A percentile compares a stretch with the other conserved stretches of the same genome.
Conservation (phyloP, 1,140 invertebrate species). For the Cydia amplana region DNA sequence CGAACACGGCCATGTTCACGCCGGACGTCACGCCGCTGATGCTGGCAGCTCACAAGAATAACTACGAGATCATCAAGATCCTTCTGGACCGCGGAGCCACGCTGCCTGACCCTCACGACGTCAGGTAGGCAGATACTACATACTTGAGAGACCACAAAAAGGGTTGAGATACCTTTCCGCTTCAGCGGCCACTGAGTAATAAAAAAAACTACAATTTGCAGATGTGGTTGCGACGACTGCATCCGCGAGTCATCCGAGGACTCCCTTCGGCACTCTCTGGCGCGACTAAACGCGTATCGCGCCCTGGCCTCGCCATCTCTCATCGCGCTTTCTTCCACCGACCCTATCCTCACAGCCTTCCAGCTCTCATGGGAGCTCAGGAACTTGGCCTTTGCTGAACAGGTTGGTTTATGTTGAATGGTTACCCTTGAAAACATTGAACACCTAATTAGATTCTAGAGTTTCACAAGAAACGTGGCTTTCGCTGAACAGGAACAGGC, state of each 20-base stretch:
- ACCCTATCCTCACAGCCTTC: conserved; percentile 92
- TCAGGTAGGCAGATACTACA: conserved; percentile 79
- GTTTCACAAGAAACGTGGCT: no score
- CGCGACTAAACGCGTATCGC: conserved; percentile 94
- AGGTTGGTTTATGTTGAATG: conserved; percentile 65
- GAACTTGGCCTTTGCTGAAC: conserved; percentile 88
- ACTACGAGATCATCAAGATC: conserved; percentile 97
- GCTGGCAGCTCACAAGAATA: conserved; percentile 94
- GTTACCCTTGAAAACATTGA: no score
- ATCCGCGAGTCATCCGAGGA: conserved; percentile 85
- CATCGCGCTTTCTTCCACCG: conserved; percentile 90
- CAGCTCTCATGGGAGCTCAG: conserved; percentile 91
- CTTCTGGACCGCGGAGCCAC: conserved; percentile 92
- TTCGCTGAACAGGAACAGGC: no score
- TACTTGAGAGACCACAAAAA: no score
- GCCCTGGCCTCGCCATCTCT: conserved; percentile 95
- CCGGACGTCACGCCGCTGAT: conserved; percentile 96
- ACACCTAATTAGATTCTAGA: no score
- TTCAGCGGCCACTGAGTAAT: no score
- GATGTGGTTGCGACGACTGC: conserved; percentile 91
- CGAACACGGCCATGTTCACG: conserved; percentile 90
- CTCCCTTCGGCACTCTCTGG: conserved; percentile 91
- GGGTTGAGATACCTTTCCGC: no score
- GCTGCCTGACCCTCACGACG: conserved; percentile 92
- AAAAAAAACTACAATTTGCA: conserved; percentile 52